These are phyloP conservation scores for Mycogona germanica DNA, from an alignment of 2,888 invertebrate genomes.

Conservation along the genomic window DNA sequence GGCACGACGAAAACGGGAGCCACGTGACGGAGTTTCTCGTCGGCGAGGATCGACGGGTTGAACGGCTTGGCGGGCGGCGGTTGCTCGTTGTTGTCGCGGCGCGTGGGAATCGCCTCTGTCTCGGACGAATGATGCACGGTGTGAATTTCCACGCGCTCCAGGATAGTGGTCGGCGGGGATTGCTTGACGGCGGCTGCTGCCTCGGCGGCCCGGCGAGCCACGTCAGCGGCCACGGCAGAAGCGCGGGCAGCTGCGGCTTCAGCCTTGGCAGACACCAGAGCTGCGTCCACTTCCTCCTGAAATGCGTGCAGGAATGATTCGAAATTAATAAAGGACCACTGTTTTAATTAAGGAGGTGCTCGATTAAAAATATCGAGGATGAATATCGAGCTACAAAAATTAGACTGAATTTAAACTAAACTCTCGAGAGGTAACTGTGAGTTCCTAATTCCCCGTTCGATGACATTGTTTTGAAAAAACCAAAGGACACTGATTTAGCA, in stretches of 20 bases:
- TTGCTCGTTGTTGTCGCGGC: slow-evolving; percentile 8
- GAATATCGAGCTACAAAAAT: too few species aligned
- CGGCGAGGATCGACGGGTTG: neutral
- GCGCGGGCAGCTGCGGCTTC: slow-evolving; percentile 38
- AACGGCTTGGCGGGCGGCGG: slow-evolving; percentile 3
- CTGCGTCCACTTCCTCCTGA: slow-evolving; percentile 39
- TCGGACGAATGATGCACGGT: slow-evolving; percentile 31
- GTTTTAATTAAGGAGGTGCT: too few species aligned
- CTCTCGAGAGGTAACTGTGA: too few species aligned
- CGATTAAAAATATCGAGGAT: too few species aligned
- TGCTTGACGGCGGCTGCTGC: slow-evolving; percentile 34
- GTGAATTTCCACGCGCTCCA: slow-evolving; percentile 25
- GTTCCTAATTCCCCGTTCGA: too few species aligned
- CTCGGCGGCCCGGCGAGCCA: slow-evolving; percentile 38
- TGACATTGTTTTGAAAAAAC: too few species aligned
- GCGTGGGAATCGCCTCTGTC: slow-evolving; percentile 20
- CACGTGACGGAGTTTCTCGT: slow-evolving; percentile 19
- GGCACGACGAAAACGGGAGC: slow-evolving; percentile 47
- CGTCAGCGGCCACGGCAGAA: slow-evolving; percentile 37
- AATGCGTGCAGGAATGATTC: too few species aligned
- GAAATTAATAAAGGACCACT: too few species aligned
- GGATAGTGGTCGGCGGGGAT: slow-evolving; percentile 23
- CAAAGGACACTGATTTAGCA: too few species aligned
- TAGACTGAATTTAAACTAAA: too few species aligned
- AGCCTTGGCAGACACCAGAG: slow-evolving; percentile 38